These are phyloP conservation scores for Drosophila mayri DNA, from an alignment of 1,140 invertebrate genomes.

Conservation along the genomic window DNA sequence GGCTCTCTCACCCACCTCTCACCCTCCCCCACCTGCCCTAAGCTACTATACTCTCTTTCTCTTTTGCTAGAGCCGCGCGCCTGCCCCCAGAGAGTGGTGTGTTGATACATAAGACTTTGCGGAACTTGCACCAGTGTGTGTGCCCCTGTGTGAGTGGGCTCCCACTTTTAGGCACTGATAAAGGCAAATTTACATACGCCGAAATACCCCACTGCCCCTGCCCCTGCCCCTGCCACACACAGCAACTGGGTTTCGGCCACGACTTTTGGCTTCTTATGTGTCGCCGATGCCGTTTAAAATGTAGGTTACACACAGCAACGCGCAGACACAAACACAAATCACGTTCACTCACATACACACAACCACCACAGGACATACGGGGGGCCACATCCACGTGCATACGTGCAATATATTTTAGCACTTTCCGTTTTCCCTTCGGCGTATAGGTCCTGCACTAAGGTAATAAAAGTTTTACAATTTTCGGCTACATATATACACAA, in stretches of 20 bases:
- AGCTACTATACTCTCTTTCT: conserved; percentile 10
- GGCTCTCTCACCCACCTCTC: conserved; percentile 33
- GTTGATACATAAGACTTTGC: conserved; percentile 57
- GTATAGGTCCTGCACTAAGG: conserved; percentile 32
- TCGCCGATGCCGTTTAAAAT: conserved; percentile 70
- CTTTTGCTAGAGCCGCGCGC: conserved; percentile 45
- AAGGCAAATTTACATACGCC: conserved; percentile 71
- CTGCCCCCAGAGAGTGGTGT: conserved; percentile 56
- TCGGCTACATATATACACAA: conserved; percentile 2
- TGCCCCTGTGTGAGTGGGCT: conserved; percentile 32
- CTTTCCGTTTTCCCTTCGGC: conserved; percentile 33
- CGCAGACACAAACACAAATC: conserved; percentile 34
- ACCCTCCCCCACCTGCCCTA: not conserved
- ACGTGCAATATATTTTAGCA: conserved; percentile 54
- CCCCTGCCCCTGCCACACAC: conserved; percentile 3
- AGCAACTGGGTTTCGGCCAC: conserved; percentile 57
- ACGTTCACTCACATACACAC: conserved; percentile 24
- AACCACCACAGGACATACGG: not conserved
- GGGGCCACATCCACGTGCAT: conserved; percentile 36
- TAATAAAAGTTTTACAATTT: conserved; percentile 49
- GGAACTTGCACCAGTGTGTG: conserved; percentile 43
- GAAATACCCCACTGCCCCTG: conserved; percentile 5
- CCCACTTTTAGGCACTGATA: conserved; percentile 71
- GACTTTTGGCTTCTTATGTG: conserved; percentile 67
- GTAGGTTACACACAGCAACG: conserved; percentile 73